These are phyloP conservation scores for Suncus etruscus DNA, from an alignment of 2,113 vertebrate genomes.

Conservation along the genomic window DNA sequence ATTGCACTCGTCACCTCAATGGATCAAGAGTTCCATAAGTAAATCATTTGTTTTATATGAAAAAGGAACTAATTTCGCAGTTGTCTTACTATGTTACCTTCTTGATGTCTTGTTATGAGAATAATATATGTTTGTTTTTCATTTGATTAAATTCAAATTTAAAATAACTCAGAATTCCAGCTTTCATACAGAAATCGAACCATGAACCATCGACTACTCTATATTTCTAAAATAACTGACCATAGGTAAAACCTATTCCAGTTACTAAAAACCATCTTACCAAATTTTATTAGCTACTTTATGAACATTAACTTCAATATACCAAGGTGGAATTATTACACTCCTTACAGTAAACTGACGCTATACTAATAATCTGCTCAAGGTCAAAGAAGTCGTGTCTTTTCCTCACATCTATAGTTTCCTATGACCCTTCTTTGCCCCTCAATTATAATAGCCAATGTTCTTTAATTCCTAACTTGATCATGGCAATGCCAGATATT, in stretches of 20 bases:
- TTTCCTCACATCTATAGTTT: neutral
- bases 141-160: slow-evolving; percentile 25
- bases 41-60: neutral
- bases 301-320: neutral
- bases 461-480: slow-evolving; percentile 22
- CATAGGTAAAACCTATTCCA: neutral
- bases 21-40: neutral
- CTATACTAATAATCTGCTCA: neutral
- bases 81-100: slow-evolving; percentile 3
- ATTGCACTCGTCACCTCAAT: neutral
- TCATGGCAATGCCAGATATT: neutral
- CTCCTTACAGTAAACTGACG: neutral
- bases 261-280: neutral
- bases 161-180: slow-evolving; percentile 28
- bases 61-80: neutral
- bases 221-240: slow-evolving; percentile 47
- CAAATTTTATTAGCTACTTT: neutral
- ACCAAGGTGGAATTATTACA: neutral
- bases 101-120: neutral
- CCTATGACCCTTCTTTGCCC: slow-evolving; percentile 2
- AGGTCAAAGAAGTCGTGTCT: neutral
- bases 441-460: neutral
- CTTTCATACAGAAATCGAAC: slow-evolving; percentile 52
- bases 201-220: neutral
- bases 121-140: neutral